phyloP scores from a whole-genome alignment of 2,888 invertebrate genomes.

The Serripes groenlandicus region DNA sequence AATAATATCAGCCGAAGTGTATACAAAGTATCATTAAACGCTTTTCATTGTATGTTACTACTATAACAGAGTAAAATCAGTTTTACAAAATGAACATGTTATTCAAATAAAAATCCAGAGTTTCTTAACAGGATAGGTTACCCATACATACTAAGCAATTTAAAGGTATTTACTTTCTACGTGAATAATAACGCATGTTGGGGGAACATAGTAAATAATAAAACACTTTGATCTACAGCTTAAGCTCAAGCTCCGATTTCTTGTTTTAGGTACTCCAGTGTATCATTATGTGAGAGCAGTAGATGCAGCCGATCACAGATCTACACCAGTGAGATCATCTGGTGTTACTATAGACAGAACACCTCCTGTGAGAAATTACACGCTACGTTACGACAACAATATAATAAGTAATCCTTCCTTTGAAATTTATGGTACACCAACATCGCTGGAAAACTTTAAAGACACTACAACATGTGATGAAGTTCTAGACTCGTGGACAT shows the following conservation, averaged over 20 bases:
- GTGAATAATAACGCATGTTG: too few species aligned
- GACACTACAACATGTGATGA: neutral
- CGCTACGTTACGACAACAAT: constrained; percentile 25
- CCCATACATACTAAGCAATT: too few species aligned
- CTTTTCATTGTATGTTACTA: too few species aligned
- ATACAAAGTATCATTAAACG: too few species aligned
- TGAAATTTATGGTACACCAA: constrained; percentile 19
- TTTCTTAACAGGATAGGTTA: too few species aligned
- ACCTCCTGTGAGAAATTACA: constrained; percentile 32
- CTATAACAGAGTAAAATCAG: too few species aligned
- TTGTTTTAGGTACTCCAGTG: neutral
- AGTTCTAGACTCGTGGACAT: neutral
- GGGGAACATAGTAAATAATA: too few species aligned
- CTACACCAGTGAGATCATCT: constrained; percentile 37
- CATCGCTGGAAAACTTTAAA: neutral
- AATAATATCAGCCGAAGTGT: too few species aligned
- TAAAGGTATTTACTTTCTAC: too few species aligned
- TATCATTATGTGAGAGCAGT: constrained; percentile 35
- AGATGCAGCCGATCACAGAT: constrained; percentile 47
- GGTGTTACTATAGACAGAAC: constrained; percentile 51
- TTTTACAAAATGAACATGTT: too few species aligned
- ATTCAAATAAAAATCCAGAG: too few species aligned
- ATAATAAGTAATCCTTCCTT: constrained; percentile 41
- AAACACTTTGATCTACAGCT: too few species aligned
- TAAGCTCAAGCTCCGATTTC: neutral